Percentiles rank a stretch among this genome's conserved stretches.
phyloP scores from a whole-genome alignment of 2,797 vertebrate species.

The Pterois miles region DNA sequence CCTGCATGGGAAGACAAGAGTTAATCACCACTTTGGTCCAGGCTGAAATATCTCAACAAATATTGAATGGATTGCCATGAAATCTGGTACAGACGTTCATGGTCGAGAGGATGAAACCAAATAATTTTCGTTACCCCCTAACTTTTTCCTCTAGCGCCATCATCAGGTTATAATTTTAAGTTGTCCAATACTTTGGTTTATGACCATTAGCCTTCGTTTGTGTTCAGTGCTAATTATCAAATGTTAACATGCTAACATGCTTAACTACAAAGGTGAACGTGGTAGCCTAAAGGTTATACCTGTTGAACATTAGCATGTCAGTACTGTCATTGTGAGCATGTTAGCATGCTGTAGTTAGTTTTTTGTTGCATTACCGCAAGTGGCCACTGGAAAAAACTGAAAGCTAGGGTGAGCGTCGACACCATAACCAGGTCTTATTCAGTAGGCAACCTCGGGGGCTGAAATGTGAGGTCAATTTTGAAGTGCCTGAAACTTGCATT shows the following conservation, averaged over 20 bases:
- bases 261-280: not conserved
- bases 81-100: not conserved
- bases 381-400: no score
- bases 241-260: not conserved
- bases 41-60: not conserved
- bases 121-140: not conserved
- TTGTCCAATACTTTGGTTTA: not conserved
- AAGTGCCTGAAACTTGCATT: no score
- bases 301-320: not conserved
- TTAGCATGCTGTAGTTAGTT: no score
- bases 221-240: not conserved
- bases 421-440: no score
- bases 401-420: no score
- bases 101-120: not conserved
- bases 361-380: no score
- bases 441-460: no score
- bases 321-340: not conserved
- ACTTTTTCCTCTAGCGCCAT: not conserved
- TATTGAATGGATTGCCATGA: not conserved
- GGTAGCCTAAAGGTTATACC: not conserved
- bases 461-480: no score
- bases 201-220: not conserved
- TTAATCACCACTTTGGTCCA: not conserved
- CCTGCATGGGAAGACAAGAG: conserved; percentile 77
- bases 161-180: not conserved